Conservation (phyloP, 1,140 invertebrate species). For the Liolophura sinensis region DNA sequence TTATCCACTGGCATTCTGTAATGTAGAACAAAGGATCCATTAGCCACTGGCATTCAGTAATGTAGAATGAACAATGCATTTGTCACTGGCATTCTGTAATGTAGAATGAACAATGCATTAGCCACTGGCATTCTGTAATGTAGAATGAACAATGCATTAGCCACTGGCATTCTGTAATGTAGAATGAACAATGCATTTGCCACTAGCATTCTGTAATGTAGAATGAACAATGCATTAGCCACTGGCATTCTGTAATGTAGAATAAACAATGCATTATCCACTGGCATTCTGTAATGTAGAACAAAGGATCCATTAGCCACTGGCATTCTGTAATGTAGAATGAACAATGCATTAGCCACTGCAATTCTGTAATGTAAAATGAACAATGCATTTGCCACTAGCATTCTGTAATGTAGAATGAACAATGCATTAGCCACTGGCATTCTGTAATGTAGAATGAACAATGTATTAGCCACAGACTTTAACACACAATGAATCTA, state of each 20-base stretch:
- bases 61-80: not conserved
- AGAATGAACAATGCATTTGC: too few relatives aligned
- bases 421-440: too few relatives aligned
- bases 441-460: conserved; percentile 26
- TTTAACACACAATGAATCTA: too few relatives aligned
- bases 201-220: conserved; percentile 62
- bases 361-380: conserved; percentile 59
- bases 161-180: not conserved
- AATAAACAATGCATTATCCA: too few relatives aligned
- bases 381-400: too few relatives aligned
- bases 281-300: conserved; percentile 61
- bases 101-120: not conserved
- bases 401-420: conserved; percentile 50
- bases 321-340: conserved; percentile 59
- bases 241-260: conserved; percentile 61
- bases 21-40: not conserved
- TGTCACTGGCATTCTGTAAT: not conserved
- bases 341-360: too few relatives aligned
- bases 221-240: too few relatives aligned
- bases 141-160: not conserved
- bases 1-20: not conserved
- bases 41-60: not conserved
- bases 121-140: not conserved
- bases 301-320: too few relatives aligned
- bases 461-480: too few relatives aligned